Evolutionary conservation across 2,888 invertebrate genomes (phyloP).

Genomic region (Adelphocoris suturalis): DNA sequence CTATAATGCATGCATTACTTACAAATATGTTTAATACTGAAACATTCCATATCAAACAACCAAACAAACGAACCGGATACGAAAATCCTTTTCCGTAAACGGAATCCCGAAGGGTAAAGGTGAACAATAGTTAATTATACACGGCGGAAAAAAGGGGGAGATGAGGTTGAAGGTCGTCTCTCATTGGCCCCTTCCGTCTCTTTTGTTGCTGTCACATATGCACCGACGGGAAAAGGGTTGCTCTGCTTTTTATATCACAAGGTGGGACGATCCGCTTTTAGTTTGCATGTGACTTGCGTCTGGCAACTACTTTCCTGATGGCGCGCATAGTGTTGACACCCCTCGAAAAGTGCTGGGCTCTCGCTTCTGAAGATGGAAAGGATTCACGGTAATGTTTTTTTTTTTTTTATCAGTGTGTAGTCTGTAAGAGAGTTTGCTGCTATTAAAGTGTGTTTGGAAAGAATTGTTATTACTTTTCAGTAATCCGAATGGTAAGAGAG

Average conservation of each 20-base stretch:
- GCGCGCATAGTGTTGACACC: background rate
- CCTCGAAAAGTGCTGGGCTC: no score
- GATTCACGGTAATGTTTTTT: no score
- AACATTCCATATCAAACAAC: background rate
- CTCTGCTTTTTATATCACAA: conserved; percentile 61
- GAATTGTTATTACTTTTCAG: no score
- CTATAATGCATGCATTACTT: background rate
- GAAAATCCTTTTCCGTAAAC: conserved; percentile 4
- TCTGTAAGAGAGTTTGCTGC: no score
- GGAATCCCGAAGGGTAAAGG: conserved; percentile 26
- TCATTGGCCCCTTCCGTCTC: conserved; percentile 62
- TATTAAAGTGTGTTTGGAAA: no score
- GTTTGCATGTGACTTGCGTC: conserved; percentile 53
- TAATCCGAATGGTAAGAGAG: no score
- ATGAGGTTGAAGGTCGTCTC: conserved; percentile 51
- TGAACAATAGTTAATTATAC: conserved; percentile 64
- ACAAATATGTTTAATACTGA: no score
- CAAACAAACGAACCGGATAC: conserved; percentile 8
- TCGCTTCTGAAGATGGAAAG: no score
- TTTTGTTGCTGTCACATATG: conserved; percentile 62
- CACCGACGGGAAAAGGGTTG: conserved; percentile 59
- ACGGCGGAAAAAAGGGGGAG: conserved; percentile 36
- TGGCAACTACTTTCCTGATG: background rate
- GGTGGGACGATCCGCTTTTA: conserved; percentile 61
- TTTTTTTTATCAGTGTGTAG: no score